Conservation (phyloP, 2,888 invertebrate genomes). For the Apamea epomidion region DNA sequence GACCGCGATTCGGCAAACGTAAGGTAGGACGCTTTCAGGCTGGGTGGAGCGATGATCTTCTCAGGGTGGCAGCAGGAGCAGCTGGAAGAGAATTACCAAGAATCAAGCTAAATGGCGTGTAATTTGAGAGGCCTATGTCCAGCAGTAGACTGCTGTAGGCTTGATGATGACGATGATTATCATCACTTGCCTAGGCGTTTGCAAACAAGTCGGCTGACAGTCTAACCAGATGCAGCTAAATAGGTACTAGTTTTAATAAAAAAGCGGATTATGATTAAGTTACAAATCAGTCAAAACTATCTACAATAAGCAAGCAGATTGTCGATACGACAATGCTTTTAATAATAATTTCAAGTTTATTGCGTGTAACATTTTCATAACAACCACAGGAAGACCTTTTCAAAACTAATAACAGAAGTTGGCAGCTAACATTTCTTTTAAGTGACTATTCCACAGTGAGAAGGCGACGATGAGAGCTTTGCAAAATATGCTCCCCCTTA, state of each 20-base stretch:
- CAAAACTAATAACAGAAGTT: conserved; percentile 28
- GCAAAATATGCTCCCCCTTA: conserved; percentile 21
- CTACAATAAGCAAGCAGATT: neutral
- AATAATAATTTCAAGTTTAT: neutral
- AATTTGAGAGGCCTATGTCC: no score
- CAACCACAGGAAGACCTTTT: neutral
- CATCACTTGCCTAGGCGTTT: no score
- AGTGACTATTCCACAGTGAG: conserved; percentile 8
- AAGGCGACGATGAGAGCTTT: neutral
- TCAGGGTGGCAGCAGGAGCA: no score
- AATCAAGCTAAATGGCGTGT: no score
- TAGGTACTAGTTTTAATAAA: neutral
- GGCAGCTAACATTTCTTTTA: conserved; percentile 24
- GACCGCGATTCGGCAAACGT: no score
- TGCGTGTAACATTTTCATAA: conserved; percentile 13
- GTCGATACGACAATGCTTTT: neutral
- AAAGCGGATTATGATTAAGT: neutral
- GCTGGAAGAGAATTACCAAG: no score
- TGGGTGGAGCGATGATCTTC: no score
- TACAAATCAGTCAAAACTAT: neutral
- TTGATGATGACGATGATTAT: no score
- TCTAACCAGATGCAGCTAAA: neutral
- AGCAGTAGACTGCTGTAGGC: no score
- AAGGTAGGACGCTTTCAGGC: no score
- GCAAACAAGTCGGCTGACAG: no score